These are phyloP conservation scores for Calameuta pallipes DNA, from an alignment of 2,888 invertebrate species.

Conservation along the genomic window DNA sequence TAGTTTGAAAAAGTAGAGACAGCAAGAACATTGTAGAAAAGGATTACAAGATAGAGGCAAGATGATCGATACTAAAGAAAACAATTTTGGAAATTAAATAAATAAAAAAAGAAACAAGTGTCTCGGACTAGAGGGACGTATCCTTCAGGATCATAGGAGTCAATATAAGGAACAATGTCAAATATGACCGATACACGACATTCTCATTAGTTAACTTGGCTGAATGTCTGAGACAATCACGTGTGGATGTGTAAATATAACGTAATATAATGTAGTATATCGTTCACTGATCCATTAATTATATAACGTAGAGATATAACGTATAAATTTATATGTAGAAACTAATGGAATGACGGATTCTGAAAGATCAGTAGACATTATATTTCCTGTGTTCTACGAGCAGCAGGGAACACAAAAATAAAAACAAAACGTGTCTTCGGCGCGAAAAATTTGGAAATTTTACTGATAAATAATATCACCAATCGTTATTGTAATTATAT, in stretches of 20 bases:
- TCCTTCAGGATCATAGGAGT: neutral
- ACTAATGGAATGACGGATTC: slow-evolving; percentile 25
- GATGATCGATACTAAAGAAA: neutral
- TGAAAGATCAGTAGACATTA: slow-evolving; percentile 20
- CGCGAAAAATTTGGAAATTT: neutral
- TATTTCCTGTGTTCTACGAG: neutral
- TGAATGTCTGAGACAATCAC: slow-evolving; percentile 35
- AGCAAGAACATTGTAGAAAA: neutral
- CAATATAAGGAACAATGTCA: neutral
- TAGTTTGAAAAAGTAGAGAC: neutral
- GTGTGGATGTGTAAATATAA: slow-evolving; percentile 13
- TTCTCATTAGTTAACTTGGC: neutral
- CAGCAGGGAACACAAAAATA: neutral
- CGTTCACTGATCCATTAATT: slow-evolving; percentile 5
- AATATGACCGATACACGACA: neutral
- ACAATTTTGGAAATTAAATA: neutral
- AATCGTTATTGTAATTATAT: no score
- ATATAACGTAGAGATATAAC: slow-evolving; percentile 2
- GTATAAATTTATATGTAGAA: slow-evolving; percentile 9
- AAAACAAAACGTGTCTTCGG: neutral
- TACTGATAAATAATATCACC: neutral
- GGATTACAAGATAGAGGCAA: neutral
- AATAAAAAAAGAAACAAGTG: slow-evolving; percentile 8
- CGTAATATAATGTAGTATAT: neutral
- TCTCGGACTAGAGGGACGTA: slow-evolving; percentile 4